Evolutionary conservation across 2,888 invertebrate genomes (phyloP).

Genomic region (Epistrophe grossulariae): DNA sequence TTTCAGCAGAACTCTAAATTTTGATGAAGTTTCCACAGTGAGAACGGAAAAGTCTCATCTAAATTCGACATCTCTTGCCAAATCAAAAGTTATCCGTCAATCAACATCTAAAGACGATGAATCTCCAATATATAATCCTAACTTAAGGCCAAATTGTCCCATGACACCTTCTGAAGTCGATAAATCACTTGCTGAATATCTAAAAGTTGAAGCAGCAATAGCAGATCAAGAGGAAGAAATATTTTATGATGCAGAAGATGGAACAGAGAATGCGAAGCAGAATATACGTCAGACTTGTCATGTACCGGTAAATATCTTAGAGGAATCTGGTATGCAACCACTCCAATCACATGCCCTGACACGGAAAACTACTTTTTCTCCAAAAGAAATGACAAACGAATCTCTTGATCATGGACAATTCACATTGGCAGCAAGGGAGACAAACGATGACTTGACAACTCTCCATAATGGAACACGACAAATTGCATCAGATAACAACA

Average conservation of each 20-base stretch:
- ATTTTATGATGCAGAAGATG: constrained; percentile 28
- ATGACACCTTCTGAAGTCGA: constrained; percentile 47
- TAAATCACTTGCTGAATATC: constrained; percentile 58
- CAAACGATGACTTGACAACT: not conserved
- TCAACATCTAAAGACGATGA: not conserved
- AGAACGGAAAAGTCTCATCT: not conserved
- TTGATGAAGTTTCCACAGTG: constrained; percentile 35
- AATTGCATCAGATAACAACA: not conserved
- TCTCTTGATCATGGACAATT: not conserved
- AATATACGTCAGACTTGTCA: constrained; percentile 4
- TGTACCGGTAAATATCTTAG: constrained; percentile 33
- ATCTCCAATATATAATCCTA: constrained; percentile 47
- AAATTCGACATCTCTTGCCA: not conserved
- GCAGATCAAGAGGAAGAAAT: not conserved
- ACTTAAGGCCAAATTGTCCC: not conserved
- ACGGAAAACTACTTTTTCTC: constrained; percentile 12
- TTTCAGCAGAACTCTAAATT: constrained; percentile 58
- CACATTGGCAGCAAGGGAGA: not conserved
- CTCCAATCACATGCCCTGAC: not conserved
- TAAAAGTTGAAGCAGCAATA: constrained; percentile 53
- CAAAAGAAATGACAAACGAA: constrained; percentile 17
- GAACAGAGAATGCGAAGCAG: not conserved
- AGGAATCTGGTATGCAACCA: constrained; percentile 66
- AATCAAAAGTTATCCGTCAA: not conserved
- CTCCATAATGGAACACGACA: not conserved